A percentile compares a stretch with the other conserved stretches of the same genome.
Evolutionary conservation across 1,140 invertebrate genomes (phyloP).

Genomic region (Brachionus plicatilis): DNA sequence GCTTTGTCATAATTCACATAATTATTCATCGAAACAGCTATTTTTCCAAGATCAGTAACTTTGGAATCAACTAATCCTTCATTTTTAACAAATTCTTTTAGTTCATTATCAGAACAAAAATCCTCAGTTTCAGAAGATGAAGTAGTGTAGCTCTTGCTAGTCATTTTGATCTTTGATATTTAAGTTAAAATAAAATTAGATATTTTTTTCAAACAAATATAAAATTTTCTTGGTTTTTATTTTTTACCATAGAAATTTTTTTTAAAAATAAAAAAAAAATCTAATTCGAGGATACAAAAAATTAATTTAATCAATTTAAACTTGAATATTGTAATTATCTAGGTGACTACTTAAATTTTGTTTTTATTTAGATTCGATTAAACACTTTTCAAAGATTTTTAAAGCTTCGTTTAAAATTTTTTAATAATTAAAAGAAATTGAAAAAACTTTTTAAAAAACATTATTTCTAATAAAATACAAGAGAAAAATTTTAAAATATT

Average conservation of each 20-base stretch:
- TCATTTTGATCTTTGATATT: neutral
- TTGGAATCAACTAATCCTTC: neutral
- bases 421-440: too few species aligned
- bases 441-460: too few species aligned
- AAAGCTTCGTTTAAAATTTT: too few species aligned
- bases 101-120: neutral
- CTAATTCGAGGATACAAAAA: neutral
- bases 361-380: too few species aligned
- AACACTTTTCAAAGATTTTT: too few species aligned
- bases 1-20: neutral
- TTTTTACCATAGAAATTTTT: neutral
- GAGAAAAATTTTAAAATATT: too few species aligned
- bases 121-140: neutral
- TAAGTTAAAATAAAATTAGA: neutral
- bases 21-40: neutral
- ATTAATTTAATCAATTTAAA: neutral
- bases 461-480: too few species aligned
- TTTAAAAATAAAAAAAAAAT: neutral
- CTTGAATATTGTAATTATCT: too few species aligned
- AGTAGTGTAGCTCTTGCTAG: neutral
- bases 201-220: neutral
- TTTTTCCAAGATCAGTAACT: neutral
- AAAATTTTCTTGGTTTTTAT: neutral
- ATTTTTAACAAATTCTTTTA: neutral
- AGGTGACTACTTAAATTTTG: too few species aligned